Evolutionary conservation across 2,888 invertebrate genomes (phyloP).

Genomic region (Mamestra brassicae): DNA sequence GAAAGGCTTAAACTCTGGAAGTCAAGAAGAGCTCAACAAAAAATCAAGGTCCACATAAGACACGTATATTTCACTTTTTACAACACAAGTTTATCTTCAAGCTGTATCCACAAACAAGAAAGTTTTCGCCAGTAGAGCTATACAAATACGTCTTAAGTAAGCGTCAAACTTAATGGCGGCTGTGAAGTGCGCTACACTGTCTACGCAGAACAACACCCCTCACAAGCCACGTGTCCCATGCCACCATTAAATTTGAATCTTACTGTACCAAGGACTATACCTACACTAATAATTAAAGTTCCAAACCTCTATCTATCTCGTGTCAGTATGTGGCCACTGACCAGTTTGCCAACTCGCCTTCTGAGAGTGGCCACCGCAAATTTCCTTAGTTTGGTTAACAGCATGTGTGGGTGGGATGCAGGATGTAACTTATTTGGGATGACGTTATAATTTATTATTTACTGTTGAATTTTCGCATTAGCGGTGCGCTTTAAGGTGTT

Average conservation of each 20-base stretch:
- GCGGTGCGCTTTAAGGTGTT: too few species aligned
- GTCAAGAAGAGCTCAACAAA: neutral
- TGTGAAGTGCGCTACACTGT: neutral
- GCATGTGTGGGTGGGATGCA: neutral
- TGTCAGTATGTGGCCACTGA: slow-evolving; percentile 19
- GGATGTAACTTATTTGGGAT: neutral
- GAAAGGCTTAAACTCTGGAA: too few species aligned
- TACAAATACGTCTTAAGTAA: neutral
- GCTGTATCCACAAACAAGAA: slow-evolving; percentile 16
- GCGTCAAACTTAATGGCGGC: neutral
- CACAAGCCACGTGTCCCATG: too few species aligned
- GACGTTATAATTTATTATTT: neutral
- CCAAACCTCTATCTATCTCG: slow-evolving; percentile 17
- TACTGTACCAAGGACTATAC: neutral
- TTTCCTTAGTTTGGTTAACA: slow-evolving; percentile 3
- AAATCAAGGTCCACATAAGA: neutral
- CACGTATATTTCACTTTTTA: neutral
- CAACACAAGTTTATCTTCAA: slow-evolving; percentile 1
- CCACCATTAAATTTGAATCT: neutral
- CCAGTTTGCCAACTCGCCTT: slow-evolving; percentile 25
- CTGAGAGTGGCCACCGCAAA: slow-evolving; percentile 1
- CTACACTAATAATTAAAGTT: slow-evolving; percentile 43
- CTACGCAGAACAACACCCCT: neutral
- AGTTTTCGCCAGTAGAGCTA: slow-evolving; percentile 11
- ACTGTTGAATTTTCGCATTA: neutral